Evolutionary conservation across 2,113 vertebrate genomes (phyloP).

Genomic region (Cheilinus undulatus): DNA sequence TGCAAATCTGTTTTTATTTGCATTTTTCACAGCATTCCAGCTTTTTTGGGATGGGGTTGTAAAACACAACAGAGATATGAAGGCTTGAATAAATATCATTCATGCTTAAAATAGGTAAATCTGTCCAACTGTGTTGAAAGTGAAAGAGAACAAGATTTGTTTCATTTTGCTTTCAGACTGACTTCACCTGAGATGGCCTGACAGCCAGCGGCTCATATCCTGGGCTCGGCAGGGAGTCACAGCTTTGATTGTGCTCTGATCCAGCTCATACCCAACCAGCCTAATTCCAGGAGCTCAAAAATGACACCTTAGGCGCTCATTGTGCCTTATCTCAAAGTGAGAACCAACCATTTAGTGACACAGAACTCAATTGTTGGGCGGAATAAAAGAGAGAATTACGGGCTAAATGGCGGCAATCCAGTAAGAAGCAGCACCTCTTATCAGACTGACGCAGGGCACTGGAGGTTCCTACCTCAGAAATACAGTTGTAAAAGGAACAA

Average conservation of each 20-base stretch:
- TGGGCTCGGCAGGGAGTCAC: slow-evolving; percentile 8
- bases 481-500: slow-evolving; percentile 19
- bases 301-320: slow-evolving; percentile 42
- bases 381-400: slow-evolving; percentile 51
- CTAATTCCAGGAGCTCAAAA: slow-evolving; percentile 50
- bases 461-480: slow-evolving; percentile 42
- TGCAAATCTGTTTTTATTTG: no score
- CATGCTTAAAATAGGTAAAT: no score
- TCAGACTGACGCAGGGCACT: slow-evolving; percentile 48
- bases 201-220: slow-evolving; percentile 30
- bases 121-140: no score
- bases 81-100: background rate
- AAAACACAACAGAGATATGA: background rate
- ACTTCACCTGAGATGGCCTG: slow-evolving; percentile 41
- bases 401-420: slow-evolving; percentile 47
- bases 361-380: slow-evolving; percentile 46
- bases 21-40: no score
- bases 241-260: slow-evolving; percentile 47
- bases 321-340: slow-evolving; percentile 57
- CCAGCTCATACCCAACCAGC: slow-evolving; percentile 39
- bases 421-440: slow-evolving; percentile 43
- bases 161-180: slow-evolving; percentile 10
- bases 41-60: no score
- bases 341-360: slow-evolving; percentile 51
- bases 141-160: no score